These are phyloP conservation scores for Champsocephalus gunnari DNA, from an alignment of 2,797 vertebrate genomes.

Conservation along the genomic window DNA sequence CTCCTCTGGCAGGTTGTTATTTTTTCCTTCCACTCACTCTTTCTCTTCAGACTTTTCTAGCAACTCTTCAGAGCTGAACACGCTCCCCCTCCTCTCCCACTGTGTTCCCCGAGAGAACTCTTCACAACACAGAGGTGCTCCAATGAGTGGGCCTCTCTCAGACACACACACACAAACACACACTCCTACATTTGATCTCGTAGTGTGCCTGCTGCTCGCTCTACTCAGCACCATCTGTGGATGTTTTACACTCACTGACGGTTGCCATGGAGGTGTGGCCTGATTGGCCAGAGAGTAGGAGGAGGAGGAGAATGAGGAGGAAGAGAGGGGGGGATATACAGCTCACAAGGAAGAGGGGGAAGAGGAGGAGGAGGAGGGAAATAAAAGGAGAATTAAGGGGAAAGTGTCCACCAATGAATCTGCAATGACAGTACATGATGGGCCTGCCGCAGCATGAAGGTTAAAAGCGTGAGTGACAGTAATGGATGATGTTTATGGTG, in stretches of 20 bases:
- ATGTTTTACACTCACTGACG: constrained; percentile 87
- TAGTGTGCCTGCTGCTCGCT: constrained; percentile 78
- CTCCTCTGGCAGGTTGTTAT: constrained; percentile 53
- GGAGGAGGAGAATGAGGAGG: constrained; percentile 58
- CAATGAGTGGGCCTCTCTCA: constrained; percentile 50
- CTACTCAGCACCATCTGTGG: constrained; percentile 86
- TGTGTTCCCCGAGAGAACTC: constrained; percentile 45
- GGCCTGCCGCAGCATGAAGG: constrained; percentile 58
- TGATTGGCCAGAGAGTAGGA: constrained; percentile 73
- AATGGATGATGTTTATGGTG: constrained; percentile 50
- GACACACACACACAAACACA: constrained; percentile 70
- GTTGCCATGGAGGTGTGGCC: constrained; percentile 88
- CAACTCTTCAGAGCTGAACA: constrained; percentile 52
- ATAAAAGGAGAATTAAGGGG: constrained; percentile 71
- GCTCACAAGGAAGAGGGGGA: constrained; percentile 44
- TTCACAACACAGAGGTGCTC: constrained; percentile 59
- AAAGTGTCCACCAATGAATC: constrained; percentile 83
- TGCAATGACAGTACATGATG: constrained; percentile 81
- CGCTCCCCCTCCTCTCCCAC: constrained; percentile 40
- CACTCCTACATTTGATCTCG: constrained; percentile 76
- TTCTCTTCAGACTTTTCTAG: constrained; percentile 60
- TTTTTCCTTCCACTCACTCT: constrained; percentile 42
- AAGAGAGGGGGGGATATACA: constrained; percentile 47
- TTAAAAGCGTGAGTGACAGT: constrained; percentile 61
- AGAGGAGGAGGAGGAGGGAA: constrained; percentile 45